Percentiles rank a stretch among this genome's conserved stretches.
Evolutionary conservation across 2,888 invertebrate species (phyloP).

Genomic region (Drosophila quasianomalipes): DNA sequence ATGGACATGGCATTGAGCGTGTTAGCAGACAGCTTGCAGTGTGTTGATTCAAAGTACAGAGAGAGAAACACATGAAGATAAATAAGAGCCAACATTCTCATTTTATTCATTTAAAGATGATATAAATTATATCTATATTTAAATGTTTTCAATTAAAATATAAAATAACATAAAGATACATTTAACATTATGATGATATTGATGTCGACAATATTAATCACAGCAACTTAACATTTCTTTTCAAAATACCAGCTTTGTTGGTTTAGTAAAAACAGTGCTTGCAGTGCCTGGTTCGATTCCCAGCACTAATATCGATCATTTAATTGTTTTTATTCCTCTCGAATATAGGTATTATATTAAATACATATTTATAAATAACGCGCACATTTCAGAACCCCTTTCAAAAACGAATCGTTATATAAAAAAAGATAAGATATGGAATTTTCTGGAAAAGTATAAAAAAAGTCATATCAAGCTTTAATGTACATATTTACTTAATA

Average conservation of each 20-base stretch:
- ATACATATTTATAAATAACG: not conserved
- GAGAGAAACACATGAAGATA: not conserved
- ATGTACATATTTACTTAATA: not conserved
- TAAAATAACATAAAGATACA: not conserved
- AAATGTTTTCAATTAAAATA: not conserved
- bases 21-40: constrained; percentile 25
- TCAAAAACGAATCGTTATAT: too few relatives aligned
- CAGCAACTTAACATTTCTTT: not conserved
- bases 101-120: not conserved
- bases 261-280: not conserved
- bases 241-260: not conserved
- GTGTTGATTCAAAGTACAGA: constrained; percentile 46
- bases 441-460: not conserved
- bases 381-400: not conserved
- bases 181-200: not conserved
- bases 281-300: not conserved
- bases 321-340: not conserved
- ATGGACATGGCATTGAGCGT: constrained; percentile 62
- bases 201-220: too few relatives aligned
- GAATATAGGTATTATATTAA: not conserved
- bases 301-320: not conserved
- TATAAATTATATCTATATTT: not conserved
- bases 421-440: too few relatives aligned
- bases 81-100: not conserved
- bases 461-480: not conserved